Evolutionary conservation across 2,797 vertebrate genomes (phyloP).

Genomic region (Eremophila alpestris): DNA sequence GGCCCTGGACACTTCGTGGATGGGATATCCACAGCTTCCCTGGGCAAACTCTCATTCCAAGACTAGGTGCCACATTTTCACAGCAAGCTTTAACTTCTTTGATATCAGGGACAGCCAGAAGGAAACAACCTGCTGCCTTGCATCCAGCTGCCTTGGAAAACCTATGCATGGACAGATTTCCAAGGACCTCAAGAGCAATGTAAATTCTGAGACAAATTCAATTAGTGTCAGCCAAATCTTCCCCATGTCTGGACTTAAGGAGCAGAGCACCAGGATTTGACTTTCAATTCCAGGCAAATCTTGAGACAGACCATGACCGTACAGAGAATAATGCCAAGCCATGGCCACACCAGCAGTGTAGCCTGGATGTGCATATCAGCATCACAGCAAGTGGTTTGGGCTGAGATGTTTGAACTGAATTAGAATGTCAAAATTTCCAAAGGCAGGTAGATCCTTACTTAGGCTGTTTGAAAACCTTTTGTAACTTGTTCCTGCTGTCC

Average conservation of each 20-base stretch:
- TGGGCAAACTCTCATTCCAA: background rate
- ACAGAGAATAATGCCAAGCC: background rate
- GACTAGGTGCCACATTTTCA: background rate
- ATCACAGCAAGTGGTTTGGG: background rate
- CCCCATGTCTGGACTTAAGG: background rate
- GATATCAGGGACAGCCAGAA: background rate
- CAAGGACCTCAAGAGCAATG: background rate
- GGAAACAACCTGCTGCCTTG: background rate
- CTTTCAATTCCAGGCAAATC: background rate
- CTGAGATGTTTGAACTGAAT: background rate
- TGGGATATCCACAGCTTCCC: background rate
- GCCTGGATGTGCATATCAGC: fast-evolving
- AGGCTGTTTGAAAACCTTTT: background rate
- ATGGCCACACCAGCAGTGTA: background rate
- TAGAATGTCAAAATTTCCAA: background rate
- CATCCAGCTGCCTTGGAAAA: background rate
- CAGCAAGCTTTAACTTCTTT: background rate
- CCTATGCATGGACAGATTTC: background rate
- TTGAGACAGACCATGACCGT: background rate
- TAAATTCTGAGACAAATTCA: background rate
- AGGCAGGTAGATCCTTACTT: background rate
- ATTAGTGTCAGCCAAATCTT: background rate
- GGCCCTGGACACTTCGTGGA: background rate
- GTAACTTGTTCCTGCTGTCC: background rate
- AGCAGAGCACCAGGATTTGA: background rate